These are phyloP conservation scores for human (Homo sapiens) DNA, from an alignment of 2,113 vertebrate genomes.

Conservation along the genomic window DNA sequence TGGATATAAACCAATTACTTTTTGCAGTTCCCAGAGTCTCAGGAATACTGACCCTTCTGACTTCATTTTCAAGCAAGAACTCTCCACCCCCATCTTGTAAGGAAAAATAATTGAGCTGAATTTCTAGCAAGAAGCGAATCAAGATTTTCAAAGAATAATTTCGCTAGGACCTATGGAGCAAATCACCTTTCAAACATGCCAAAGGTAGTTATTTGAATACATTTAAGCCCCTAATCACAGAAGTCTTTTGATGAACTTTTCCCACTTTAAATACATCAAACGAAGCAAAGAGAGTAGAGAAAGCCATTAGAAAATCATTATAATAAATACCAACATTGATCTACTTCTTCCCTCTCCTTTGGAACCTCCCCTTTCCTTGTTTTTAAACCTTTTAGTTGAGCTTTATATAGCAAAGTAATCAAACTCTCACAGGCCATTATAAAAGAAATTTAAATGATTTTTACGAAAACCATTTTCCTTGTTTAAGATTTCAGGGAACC, in stretches of 20 bases:
- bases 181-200: constrained; percentile 55
- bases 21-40: constrained; percentile 43
- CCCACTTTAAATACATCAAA: constrained; percentile 64
- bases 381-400: constrained; percentile 10
- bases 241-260: constrained; percentile 72
- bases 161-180: constrained; percentile 25
- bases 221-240: constrained; percentile 59
- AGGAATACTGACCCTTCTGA: constrained; percentile 61
- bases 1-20: constrained; percentile 62
- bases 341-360: background rate
- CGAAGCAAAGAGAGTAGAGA: constrained; percentile 34
- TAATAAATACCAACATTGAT: constrained; percentile 70
- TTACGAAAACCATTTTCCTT: background rate
- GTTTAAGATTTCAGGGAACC: constrained; percentile 33
- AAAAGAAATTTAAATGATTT: constrained; percentile 1
- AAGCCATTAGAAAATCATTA: constrained; percentile 70
- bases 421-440: background rate
- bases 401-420: background rate
- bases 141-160: constrained; percentile 58
- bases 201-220: constrained; percentile 64
- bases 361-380: background rate
- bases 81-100: background rate
- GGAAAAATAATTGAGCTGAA: constrained; percentile 54
- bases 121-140: constrained; percentile 29
- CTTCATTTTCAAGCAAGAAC: constrained; percentile 56